These are phyloP conservation scores for Lepidurus couesii DNA, from an alignment of 1,140 invertebrate species.

Conservation along the genomic window DNA sequence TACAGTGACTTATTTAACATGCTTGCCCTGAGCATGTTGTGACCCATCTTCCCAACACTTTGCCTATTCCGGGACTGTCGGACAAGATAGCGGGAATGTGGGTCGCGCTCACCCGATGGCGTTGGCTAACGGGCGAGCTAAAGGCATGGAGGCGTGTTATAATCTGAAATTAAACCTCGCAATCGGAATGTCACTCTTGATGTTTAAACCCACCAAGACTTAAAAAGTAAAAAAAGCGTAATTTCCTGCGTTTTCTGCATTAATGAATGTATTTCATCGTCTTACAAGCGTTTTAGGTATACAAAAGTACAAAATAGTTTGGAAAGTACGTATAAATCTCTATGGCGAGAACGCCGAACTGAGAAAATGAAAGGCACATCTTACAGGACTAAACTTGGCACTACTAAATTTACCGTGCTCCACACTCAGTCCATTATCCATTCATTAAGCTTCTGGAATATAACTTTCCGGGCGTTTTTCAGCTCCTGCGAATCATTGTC, in stretches of 20 bases:
- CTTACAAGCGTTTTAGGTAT: too few species aligned
- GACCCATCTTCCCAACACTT: constrained; percentile 10
- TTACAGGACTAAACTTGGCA: neutral
- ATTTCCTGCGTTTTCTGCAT: too few species aligned
- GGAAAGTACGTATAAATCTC: too few species aligned
- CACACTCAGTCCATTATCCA: neutral
- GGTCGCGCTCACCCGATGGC: neutral
- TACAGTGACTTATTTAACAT: constrained; percentile 17
- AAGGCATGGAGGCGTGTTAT: neutral
- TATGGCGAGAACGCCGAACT: too few species aligned
- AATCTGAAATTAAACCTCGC: neutral
- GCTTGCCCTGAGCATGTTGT: constrained; percentile 7
- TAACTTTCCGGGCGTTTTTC: constrained; percentile 27
- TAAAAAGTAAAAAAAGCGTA: too few species aligned
- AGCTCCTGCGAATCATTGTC: constrained; percentile 28
- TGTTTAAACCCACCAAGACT: too few species aligned
- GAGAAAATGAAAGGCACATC: too few species aligned
- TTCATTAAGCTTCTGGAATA: neutral
- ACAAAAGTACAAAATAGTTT: too few species aligned
- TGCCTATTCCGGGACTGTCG: neutral
- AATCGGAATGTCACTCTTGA: too few species aligned
- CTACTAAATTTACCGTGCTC: neutral
- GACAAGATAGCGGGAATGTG: neutral
- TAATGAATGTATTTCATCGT: too few species aligned
- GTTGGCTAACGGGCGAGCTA: neutral